Conservation (phyloP, 2,113 vertebrate species). For the Mus pahari region DNA sequence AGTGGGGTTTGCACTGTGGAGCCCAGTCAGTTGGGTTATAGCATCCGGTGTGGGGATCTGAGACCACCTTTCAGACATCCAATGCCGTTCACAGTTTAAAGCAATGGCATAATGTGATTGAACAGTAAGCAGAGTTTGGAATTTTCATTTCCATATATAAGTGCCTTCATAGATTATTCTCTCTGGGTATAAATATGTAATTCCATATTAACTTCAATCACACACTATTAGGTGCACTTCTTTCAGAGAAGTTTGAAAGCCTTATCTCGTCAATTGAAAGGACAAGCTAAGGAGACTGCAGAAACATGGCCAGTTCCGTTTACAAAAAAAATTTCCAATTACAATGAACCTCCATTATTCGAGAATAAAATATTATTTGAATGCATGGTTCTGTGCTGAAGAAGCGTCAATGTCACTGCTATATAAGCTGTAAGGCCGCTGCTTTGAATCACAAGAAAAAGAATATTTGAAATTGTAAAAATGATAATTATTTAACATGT, state of each 20-base stretch:
- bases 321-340: constrained; percentile 73
- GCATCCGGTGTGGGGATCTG: neutral
- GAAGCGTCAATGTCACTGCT: constrained; percentile 58
- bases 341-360: constrained; percentile 67
- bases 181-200: constrained; percentile 46
- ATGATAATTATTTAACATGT: constrained; percentile 78
- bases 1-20: no score
- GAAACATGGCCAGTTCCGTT: constrained; percentile 57
- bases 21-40: neutral
- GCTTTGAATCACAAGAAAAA: constrained; percentile 46
- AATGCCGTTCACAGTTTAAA: neutral
- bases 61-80: neutral
- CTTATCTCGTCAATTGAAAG: constrained; percentile 45
- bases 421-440: neutral
- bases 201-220: constrained; percentile 33
- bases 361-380: constrained; percentile 59
- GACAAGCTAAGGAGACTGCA: constrained; percentile 56
- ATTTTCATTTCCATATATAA: constrained; percentile 22
- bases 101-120: neutral
- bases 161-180: constrained; percentile 24
- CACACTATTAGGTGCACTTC: constrained; percentile 62
- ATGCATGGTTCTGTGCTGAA: neutral
- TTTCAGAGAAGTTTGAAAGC: constrained; percentile 64
- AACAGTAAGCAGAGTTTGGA: neutral
- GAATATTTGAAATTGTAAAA: constrained; percentile 67